phyloP scores from a whole-genome alignment of 2,113 vertebrate species.

The Gasterosteus aculeatus region DNA sequence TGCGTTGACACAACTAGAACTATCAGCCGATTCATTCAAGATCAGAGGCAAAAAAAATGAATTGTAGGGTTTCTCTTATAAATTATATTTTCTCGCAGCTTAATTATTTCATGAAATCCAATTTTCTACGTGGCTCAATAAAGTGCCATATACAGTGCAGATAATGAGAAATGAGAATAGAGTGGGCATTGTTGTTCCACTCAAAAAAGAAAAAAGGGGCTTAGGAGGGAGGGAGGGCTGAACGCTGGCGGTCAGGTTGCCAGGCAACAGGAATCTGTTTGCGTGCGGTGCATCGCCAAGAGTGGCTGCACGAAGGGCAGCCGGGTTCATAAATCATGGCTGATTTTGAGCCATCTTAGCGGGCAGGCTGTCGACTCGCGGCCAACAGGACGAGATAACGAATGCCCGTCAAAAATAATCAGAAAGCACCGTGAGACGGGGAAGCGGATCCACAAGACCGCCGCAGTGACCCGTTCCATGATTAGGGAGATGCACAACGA shows the following conservation, averaged over 20 bases:
- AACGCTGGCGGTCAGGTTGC: slow-evolving; percentile 69
- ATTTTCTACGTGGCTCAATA: slow-evolving; percentile 61
- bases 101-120: slow-evolving; percentile 67
- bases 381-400: slow-evolving; percentile 24
- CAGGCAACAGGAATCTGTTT: slow-evolving; percentile 74
- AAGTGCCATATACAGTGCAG: slow-evolving; percentile 55
- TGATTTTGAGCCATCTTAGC: neutral
- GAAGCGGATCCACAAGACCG: too few species aligned
- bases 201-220: slow-evolving; percentile 10
- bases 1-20: too few species aligned
- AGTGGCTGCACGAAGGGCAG: slow-evolving; percentile 40
- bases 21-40: too few species aligned
- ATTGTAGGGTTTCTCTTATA: too few species aligned
- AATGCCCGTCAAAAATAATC: slow-evolving; percentile 27
- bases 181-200: slow-evolving; percentile 61
- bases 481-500: neutral
- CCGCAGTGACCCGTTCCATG: slow-evolving; percentile 18
- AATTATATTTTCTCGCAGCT: neutral
- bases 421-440: neutral
- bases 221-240: slow-evolving; percentile 34
- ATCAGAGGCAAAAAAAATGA: too few species aligned
- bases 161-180: slow-evolving; percentile 72
- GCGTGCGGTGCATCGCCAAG: slow-evolving; percentile 68
- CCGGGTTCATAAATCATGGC: slow-evolving; percentile 36
- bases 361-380: neutral